These are phyloP conservation scores for Loris lydekkerianus DNA, from an alignment of 2,797 vertebrate genomes.

Conservation along the genomic window DNA sequence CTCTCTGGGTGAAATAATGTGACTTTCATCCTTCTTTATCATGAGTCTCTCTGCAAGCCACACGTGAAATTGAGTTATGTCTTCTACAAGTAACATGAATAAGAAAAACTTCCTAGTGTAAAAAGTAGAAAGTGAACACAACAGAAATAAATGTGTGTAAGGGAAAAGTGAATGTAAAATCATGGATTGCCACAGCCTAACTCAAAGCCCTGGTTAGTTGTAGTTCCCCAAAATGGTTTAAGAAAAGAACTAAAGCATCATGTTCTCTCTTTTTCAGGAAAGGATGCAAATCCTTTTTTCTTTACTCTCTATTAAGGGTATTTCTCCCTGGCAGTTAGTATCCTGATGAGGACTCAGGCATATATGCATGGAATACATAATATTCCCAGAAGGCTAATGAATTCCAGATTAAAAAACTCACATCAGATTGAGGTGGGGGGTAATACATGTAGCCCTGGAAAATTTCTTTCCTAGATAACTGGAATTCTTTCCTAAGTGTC, in stretches of 20 bases:
- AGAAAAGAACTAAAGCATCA: neutral
- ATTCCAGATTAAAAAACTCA: constrained; percentile 10
- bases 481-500: constrained; percentile 4
- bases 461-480: constrained; percentile 3
- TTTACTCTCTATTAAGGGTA: constrained; percentile 4
- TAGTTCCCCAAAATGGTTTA: neutral
- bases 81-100: neutral
- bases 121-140: neutral
- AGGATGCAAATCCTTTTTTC: constrained; percentile 35
- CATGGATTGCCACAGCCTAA: neutral
- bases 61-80: neutral
- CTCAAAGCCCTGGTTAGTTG: neutral
- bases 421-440: neutral
- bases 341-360: neutral
- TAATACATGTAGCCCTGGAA: neutral
- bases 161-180: neutral
- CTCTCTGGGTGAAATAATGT: neutral
- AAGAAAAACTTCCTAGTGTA: neutral
- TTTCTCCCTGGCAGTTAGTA: constrained; percentile 36
- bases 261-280: constrained; percentile 27
- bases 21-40: neutral
- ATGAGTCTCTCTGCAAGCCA: neutral
- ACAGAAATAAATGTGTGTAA: neutral
- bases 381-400: neutral
- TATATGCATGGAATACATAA: neutral